Percentiles rank a stretch among this genome's conserved stretches.
Evolutionary conservation across 2,113 vertebrate species (phyloP).

Genomic region (Lampris incognitus): DNA sequence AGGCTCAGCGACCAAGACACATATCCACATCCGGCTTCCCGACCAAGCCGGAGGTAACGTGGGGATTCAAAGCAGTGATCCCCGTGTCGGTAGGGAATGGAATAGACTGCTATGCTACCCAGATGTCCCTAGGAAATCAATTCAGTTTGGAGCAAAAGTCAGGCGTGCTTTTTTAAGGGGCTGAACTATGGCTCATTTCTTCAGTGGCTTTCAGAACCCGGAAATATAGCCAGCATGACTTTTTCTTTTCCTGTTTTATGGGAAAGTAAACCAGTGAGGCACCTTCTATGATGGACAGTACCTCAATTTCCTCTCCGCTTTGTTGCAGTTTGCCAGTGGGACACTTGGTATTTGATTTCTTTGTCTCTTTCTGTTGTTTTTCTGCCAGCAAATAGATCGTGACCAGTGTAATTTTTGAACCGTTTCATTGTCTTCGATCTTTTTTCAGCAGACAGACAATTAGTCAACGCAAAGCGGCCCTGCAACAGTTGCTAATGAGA

Average conservation of each 20-base stretch:
- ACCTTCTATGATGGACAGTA: too few species aligned
- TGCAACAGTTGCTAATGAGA: slow-evolving; percentile 48
- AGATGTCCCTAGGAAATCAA: background rate
- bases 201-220: slow-evolving; percentile 8
- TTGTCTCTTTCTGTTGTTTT: slow-evolving; percentile 30
- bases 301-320: background rate
- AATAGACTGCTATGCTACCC: too few species aligned
- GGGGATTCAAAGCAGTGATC: too few species aligned
- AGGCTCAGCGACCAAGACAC: too few species aligned
- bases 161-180: background rate
- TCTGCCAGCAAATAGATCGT: slow-evolving; percentile 24
- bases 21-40: too few species aligned
- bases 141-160: background rate
- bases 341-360: slow-evolving; percentile 23
- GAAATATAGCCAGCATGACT: background rate
- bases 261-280: too few species aligned
- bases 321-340: background rate
- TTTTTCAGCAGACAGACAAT: slow-evolving; percentile 51
- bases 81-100: too few species aligned
- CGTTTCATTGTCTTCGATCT: slow-evolving; percentile 40
- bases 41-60: too few species aligned
- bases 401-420: slow-evolving; percentile 28
- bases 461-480: slow-evolving; percentile 43
- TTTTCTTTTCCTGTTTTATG: background rate
- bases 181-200: background rate